Conservation (phyloP, 2,797 vertebrate species). For the Microctenopoma steveboyesi region DNA sequence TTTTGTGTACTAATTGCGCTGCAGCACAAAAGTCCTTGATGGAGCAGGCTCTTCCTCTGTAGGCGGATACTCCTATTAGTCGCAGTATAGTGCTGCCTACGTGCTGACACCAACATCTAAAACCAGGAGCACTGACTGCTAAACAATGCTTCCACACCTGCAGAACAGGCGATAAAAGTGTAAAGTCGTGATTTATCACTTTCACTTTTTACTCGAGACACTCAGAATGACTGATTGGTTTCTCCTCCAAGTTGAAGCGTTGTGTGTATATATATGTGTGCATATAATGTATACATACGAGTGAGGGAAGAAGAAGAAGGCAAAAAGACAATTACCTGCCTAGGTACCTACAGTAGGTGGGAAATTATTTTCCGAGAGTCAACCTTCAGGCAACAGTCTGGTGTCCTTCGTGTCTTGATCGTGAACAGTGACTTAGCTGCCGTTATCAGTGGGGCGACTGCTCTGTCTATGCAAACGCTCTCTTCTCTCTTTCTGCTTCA, state of each 20-base stretch:
- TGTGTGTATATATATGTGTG: conserved; percentile 1
- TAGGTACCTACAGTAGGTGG: conserved; percentile 33
- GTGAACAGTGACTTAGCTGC: conserved; percentile 43
- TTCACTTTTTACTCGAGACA: conserved; percentile 73
- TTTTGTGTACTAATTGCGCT: conserved; percentile 66
- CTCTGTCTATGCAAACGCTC: conserved; percentile 46
- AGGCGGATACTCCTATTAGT: conserved; percentile 61
- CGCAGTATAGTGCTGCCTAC: conserved; percentile 31
- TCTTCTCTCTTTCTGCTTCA: conserved; percentile 9
- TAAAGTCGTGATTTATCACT: conserved; percentile 70
- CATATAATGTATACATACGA: conserved; percentile 52
- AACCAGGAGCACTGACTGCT: conserved; percentile 39
- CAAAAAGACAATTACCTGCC: conserved; percentile 62
- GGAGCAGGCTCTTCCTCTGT: conserved; percentile 48
- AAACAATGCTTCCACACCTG: conserved; percentile 64
- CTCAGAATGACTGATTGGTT: conserved; percentile 73
- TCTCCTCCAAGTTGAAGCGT: conserved; percentile 66
- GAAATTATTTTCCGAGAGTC: conserved; percentile 64
- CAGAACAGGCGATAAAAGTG: conserved; percentile 67
- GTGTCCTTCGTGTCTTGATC: conserved; percentile 69
- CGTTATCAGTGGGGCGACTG: conserved; percentile 44
- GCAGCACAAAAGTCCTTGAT: conserved; percentile 56
- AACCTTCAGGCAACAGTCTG: conserved; percentile 61
- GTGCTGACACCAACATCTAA: conserved; percentile 39
- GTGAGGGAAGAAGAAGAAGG: not conserved